Evolutionary conservation across 2,888 invertebrate genomes (phyloP), one percentile per base, ranked within the genome.

Genomic region (Caenorhabditis virilis): DNA sequence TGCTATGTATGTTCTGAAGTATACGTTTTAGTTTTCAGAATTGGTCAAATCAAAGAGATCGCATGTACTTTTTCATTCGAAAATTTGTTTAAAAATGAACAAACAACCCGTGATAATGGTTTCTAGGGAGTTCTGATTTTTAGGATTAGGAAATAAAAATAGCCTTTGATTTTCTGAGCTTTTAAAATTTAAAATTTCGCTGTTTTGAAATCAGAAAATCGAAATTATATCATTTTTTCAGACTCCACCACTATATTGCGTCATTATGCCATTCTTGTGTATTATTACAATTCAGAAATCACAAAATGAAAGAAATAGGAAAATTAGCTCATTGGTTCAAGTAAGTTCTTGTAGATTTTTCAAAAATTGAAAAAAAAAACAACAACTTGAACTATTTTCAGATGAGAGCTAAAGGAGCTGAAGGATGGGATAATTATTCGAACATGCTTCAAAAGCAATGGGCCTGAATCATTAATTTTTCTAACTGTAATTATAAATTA

Each of bases 391-490:
- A n/a, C n/a, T n/a, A n/a, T n/a, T n/a, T n/a, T n/a, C n/a, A n/a
- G n/a, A 13, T 62, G n/a, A 20, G 53, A 30, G 52, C 62, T 0
- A 46, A 35, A 2, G 62, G 62, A 13, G 27, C 27, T 5, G 57
- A 62, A 30, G 62, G 62, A 48, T 62, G 62, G 62, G 43, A 48
- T n/a, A 62, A 62, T 30, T 62, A 62, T 49, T 39, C 52, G 11
- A 20, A 23, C 11, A 20, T 30, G 49, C 43, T 62, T 30, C 18
- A 43, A 16, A 52, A 57, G 33, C 62, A 62, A 39, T 62, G 62
- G 62, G 56, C 38, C 13, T 60, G 43, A 60, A 30, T 6, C 18
- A n/a, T 38, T 20, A 38, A 38, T 38, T 18, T 18, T 16, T 38
- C 6, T 38, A 20, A 20, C 6, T 3, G 16, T 18, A 20, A 11